Percentiles rank a stretch among this genome's conserved stretches.
phyloP scores from a whole-genome alignment of 2,888 invertebrate species.

The Caenorhabditis sp. region DNA sequence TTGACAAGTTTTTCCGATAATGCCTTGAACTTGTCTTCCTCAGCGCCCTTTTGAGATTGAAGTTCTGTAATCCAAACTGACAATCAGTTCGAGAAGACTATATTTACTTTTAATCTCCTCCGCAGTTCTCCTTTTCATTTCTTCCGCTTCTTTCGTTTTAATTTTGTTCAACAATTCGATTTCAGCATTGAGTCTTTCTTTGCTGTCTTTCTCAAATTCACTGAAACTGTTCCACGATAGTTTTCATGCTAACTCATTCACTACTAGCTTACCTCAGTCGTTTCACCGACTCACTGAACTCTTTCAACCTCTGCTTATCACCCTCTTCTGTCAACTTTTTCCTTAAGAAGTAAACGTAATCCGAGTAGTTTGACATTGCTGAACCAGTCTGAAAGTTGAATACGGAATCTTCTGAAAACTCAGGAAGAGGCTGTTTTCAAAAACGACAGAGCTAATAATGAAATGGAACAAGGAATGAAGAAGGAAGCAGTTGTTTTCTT shows the following conservation, averaged over 20 bases:
- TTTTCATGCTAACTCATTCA: background rate
- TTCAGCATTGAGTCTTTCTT: background rate
- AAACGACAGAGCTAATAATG: too few relatives aligned
- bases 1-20: background rate
- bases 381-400: background rate
- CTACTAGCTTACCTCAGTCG: background rate
- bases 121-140: constrained; percentile 10
- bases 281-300: background rate
- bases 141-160: background rate
- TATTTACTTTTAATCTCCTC: constrained; percentile 16
- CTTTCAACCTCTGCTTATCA: background rate
- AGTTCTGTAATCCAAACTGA: background rate
- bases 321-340: background rate
- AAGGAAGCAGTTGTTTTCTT: background rate
- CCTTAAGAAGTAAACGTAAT: too few relatives aligned
- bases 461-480: background rate
- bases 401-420: too few relatives aligned
- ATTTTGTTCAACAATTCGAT: background rate
- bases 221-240: background rate
- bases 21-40: background rate
- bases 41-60: background rate
- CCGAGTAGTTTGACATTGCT: background rate
- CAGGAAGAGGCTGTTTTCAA: too few relatives aligned
- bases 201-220: background rate
- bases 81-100: too few relatives aligned